phyloP scores from a whole-genome alignment of 1,140 invertebrate genomes.

The Aradophagus sp. region DNA sequence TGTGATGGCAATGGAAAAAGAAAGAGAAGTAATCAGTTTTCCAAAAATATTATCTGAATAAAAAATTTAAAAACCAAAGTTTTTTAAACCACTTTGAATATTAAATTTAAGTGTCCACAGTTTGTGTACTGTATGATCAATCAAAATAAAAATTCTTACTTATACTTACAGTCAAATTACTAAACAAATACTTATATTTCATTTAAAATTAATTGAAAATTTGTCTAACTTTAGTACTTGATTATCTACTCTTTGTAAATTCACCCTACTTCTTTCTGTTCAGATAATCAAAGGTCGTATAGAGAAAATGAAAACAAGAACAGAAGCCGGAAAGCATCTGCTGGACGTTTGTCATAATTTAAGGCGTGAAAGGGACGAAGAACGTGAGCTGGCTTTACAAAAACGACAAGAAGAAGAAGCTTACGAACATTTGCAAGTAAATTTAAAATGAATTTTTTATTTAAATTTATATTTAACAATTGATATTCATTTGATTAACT shows the following conservation, averaged over 20 bases:
- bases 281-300: conserved; percentile 82
- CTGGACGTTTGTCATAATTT: conserved; percentile 82
- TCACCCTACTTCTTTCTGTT: conserved; percentile 61
- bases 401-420: conserved; percentile 66
- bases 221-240: background rate
- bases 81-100: too few relatives aligned
- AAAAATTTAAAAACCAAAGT: too few relatives aligned
- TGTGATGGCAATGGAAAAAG: conserved; percentile 89
- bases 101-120: too few relatives aligned
- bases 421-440: conserved; percentile 63
- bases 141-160: too few relatives aligned
- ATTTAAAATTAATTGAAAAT: too few relatives aligned
- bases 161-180: conserved; percentile 11
- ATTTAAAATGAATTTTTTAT: background rate
- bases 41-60: too few relatives aligned
- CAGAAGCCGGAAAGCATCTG: conserved; percentile 67
- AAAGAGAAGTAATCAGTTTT: conserved; percentile 82
- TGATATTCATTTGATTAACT: too few relatives aligned
- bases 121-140: too few relatives aligned
- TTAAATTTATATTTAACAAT: too few relatives aligned
- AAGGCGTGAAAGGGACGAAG: conserved; percentile 82
- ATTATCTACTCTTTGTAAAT: background rate
- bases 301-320: conserved; percentile 76
- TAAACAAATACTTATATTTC: conserved; percentile 6
- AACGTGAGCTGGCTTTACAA: conserved; percentile 78